Percentiles rank a stretch among this genome's conserved stretches.
Conservation (phyloP, 2,113 vertebrate genomes). For the Xyliphius kryptos region DNA sequence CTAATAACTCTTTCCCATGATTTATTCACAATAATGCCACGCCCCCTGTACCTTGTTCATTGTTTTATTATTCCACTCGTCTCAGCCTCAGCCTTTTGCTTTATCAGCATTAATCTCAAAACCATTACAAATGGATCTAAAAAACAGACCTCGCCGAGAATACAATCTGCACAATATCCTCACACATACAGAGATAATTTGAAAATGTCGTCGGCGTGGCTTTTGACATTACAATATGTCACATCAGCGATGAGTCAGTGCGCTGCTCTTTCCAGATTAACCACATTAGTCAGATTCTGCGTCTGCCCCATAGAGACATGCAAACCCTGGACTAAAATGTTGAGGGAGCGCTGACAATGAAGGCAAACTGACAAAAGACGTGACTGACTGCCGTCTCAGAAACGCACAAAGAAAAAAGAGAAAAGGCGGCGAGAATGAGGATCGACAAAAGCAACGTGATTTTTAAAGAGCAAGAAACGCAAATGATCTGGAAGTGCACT, state of each 20-base stretch:
- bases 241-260: constrained; percentile 36
- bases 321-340: constrained; percentile 45
- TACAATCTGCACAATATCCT: constrained; percentile 15
- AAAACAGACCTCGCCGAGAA: constrained; percentile 2
- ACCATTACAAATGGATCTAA: neutral
- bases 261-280: constrained; percentile 26
- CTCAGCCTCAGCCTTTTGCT: neutral
- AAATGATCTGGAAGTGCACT: constrained; percentile 27
- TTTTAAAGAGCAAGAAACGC: constrained; percentile 8
- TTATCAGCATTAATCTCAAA: neutral
- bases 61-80: too few relatives aligned
- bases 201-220: constrained; percentile 17
- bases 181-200: constrained; percentile 19
- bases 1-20: too few relatives aligned
- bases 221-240: constrained; percentile 36
- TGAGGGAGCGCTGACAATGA: constrained; percentile 39
- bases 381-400: constrained; percentile 44
- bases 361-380: constrained; percentile 29
- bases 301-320: constrained; percentile 21
- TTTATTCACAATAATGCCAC: too few relatives aligned
- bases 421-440: neutral
- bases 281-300: constrained; percentile 19
- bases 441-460: neutral
- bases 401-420: neutral
- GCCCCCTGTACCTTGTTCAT: too few relatives aligned